Percentiles rank a stretch among this genome's conserved stretches.
These are phyloP conservation scores for Tryphoninae sp. DNA, from an alignment of 2,888 invertebrate species.

Conservation along the genomic window DNA sequence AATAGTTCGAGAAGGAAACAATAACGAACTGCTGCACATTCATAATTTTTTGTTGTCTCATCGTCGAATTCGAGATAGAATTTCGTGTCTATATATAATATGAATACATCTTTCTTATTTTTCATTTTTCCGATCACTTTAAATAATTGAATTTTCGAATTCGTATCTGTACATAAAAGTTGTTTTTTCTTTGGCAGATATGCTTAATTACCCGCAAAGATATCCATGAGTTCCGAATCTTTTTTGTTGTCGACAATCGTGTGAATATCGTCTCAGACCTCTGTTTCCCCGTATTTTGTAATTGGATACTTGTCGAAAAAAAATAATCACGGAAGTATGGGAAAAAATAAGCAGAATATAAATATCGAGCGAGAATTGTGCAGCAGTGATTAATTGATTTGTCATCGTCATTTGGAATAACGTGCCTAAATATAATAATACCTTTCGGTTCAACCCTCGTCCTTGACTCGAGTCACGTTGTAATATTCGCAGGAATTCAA, in stretches of 20 bases:
- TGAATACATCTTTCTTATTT: constrained; percentile 45
- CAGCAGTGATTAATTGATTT: constrained; percentile 58
- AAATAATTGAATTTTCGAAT: constrained; percentile 59
- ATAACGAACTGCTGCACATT: constrained; percentile 63
- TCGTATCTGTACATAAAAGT: constrained; percentile 63
- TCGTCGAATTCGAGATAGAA: constrained; percentile 30
- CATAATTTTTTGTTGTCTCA: constrained; percentile 28
- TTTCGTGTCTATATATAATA: constrained; percentile 45
- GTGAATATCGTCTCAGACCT: constrained; percentile 34
- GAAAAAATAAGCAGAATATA: constrained; percentile 23
- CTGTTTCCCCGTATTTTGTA: constrained; percentile 38
- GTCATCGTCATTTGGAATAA: constrained; percentile 54
- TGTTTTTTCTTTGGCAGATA: constrained; percentile 26
- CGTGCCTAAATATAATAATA: constrained; percentile 57
- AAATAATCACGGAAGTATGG: constrained; percentile 25
- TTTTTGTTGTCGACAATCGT: constrained; percentile 12
- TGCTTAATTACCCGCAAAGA: constrained; percentile 38
- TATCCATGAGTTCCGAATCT: constrained; percentile 46
- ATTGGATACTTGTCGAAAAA: constrained; percentile 24
- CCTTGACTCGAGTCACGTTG: constrained; percentile 7
- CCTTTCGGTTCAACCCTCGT: constrained; percentile 25
- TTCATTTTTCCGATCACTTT: constrained; percentile 48
- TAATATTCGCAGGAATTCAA: constrained; percentile 19
- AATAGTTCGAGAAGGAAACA: constrained; percentile 60
- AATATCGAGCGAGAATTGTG: constrained; percentile 51